Percentiles rank a stretch among this genome's conserved stretches.
Conservation (phyloP, 2,888 invertebrate genomes). For the Axea sp. region DNA sequence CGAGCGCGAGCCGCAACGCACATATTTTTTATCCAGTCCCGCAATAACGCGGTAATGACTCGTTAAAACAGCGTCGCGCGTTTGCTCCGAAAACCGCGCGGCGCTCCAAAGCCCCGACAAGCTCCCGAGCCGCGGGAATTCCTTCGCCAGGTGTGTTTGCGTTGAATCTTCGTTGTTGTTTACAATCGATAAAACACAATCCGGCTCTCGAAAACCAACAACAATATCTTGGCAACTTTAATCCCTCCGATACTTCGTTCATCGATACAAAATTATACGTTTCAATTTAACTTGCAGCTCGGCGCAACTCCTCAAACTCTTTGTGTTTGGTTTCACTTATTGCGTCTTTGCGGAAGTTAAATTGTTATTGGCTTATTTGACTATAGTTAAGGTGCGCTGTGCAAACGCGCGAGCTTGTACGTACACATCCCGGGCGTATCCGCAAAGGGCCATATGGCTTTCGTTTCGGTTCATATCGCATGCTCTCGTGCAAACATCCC, state of each 20-base stretch:
- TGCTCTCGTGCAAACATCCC: constrained; percentile 40
- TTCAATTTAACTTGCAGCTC: constrained; percentile 35
- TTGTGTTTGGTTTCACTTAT: constrained; percentile 53
- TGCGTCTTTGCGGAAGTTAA: constrained; percentile 53
- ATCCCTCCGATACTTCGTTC: constrained; percentile 25
- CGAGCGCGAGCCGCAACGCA: too few species aligned
- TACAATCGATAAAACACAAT: constrained; percentile 33
- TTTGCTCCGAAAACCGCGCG: too few species aligned
- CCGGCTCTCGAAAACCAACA: constrained; percentile 5
- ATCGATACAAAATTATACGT: constrained; percentile 39
- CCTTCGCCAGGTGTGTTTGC: constrained; percentile 14
- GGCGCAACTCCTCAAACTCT: constrained; percentile 20
- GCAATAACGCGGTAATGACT: too few species aligned
- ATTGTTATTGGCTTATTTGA: constrained; percentile 58
- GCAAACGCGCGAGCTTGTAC: constrained; percentile 42
- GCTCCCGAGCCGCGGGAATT: constrained; percentile 3
- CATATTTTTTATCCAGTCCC: too few species aligned
- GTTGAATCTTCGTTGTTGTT: constrained; percentile 29
- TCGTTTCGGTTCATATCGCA: constrained; percentile 49
- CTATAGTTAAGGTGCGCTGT: constrained; percentile 54
- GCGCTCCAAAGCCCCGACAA: too few species aligned
- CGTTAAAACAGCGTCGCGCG: too few species aligned
- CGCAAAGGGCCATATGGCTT: constrained; percentile 55
- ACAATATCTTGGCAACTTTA: constrained; percentile 29
- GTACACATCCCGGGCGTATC: constrained; percentile 36